Evolutionary conservation across 2,888 invertebrate species (phyloP).

Genomic region (Podabrus alpinus): DNA sequence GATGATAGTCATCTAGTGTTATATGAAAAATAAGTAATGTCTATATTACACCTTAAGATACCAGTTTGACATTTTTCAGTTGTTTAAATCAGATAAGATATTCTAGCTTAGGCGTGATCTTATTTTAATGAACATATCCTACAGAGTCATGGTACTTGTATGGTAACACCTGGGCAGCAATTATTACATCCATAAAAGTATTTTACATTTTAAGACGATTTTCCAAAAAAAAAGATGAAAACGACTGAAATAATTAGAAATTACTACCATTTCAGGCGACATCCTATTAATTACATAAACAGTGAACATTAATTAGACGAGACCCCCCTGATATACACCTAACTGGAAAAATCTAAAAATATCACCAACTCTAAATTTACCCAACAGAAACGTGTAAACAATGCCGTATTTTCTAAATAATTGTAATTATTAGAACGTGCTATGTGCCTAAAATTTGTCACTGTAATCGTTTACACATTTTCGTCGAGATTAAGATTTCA

Average conservation of each 20-base stretch:
- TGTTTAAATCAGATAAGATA: constrained; percentile 14
- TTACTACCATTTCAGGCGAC: neutral
- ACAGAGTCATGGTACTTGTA: constrained; percentile 12
- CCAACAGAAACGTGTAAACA: neutral
- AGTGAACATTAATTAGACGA: neutral
- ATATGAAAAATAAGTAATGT: constrained; percentile 1
- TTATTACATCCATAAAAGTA: neutral
- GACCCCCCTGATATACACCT: neutral
- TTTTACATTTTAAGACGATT: neutral
- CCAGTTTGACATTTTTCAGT: constrained; percentile 16
- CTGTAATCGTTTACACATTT: neutral
- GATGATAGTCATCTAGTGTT: neutral
- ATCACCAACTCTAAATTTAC: neutral
- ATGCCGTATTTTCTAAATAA: neutral
- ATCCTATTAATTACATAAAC: neutral
- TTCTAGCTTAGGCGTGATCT: constrained; percentile 16
- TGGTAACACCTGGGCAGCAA: constrained; percentile 7
- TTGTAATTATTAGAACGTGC: neutral
- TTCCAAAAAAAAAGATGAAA: neutral
- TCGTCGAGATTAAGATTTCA: neutral
- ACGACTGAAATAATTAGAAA: neutral
- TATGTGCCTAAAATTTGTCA: neutral
- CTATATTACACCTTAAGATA: constrained; percentile 7
- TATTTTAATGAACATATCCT: constrained; percentile 13
- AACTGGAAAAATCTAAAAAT: neutral